phyloP scores from a whole-genome alignment of 2,888 invertebrate species.

The Rhingia rostrata region DNA sequence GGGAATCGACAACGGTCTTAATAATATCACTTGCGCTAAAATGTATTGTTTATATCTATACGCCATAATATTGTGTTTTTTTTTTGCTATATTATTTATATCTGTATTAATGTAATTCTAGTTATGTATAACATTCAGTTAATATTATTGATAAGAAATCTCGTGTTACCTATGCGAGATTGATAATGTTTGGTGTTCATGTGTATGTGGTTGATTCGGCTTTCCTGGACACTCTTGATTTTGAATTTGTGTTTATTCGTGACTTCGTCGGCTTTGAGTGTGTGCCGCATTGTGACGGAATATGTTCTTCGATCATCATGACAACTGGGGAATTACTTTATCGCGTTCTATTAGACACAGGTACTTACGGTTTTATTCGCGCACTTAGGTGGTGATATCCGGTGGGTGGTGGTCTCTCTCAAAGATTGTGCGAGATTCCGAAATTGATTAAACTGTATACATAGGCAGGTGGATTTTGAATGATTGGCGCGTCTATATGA shows the following conservation, averaged over 20 bases:
- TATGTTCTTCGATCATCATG: constrained; percentile 40
- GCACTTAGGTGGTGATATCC: constrained; percentile 22
- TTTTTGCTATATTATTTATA: constrained; percentile 58
- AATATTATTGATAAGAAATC: constrained; percentile 72
- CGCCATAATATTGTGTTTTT: constrained; percentile 31
- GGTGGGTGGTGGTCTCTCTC: constrained; percentile 20
- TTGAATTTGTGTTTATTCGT: constrained; percentile 42
- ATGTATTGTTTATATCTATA: constrained; percentile 58
- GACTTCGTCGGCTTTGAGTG: constrained; percentile 79
- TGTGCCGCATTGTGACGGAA: constrained; percentile 22
- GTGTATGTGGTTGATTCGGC: constrained; percentile 12
- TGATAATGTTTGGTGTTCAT: constrained; percentile 51
- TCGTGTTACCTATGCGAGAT: constrained; percentile 41
- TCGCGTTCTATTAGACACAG: constrained; percentile 41
- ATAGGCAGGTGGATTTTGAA: not conserved
- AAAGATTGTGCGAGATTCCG: not conserved
- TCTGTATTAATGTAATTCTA: constrained; percentile 57
- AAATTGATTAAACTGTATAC: constrained; percentile 1
- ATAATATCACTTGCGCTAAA: constrained; percentile 39
- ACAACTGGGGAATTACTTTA: constrained; percentile 60
- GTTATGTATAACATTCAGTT: constrained; percentile 50
- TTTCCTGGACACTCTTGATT: constrained; percentile 39
- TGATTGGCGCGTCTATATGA: not conserved
- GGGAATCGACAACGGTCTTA: constrained; percentile 57
- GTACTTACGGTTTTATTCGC: constrained; percentile 52